phyloP scores from a whole-genome alignment of 2,797 vertebrate genomes.

The Psittacula derbiana region DNA sequence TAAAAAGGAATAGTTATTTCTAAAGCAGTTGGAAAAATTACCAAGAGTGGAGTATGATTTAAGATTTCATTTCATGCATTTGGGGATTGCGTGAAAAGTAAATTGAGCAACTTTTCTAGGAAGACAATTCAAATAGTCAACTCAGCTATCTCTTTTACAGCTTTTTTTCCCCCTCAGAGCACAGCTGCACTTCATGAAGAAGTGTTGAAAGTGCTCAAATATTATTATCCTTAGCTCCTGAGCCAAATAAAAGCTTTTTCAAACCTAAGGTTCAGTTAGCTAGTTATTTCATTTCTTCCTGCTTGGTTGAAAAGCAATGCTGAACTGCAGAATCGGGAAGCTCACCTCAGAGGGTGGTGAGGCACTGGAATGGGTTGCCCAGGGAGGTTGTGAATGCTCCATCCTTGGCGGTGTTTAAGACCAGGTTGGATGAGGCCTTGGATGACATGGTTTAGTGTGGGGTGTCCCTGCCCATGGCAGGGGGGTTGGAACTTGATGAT shows the following conservation, averaged over 20 bases:
- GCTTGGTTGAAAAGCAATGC: background rate
- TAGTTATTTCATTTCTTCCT: background rate
- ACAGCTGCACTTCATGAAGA: background rate
- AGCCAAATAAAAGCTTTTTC: background rate
- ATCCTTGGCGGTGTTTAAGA: too few relatives aligned
- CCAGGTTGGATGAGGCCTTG: too few relatives aligned
- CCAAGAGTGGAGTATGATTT: background rate
- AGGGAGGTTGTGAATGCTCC: too few relatives aligned
- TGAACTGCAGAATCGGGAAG: background rate
- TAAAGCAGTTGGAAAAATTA: background rate
- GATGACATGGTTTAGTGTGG: too few relatives aligned
- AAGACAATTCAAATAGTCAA: background rate
- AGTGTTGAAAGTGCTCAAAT: background rate
- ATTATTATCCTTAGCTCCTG: background rate
- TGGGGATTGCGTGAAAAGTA: fast-evolving
- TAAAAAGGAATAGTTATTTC: background rate
- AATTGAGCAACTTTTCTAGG: background rate
- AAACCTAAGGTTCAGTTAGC: background rate
- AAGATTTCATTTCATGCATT: background rate
- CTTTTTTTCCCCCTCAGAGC: background rate
- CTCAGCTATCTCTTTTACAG: background rate
- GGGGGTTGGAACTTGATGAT: too few relatives aligned
- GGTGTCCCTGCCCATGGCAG: too few relatives aligned
- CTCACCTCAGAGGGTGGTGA: too few relatives aligned
- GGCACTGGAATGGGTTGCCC: too few relatives aligned